Evolutionary conservation across 1,140 invertebrate species (phyloP), one percentile per base, ranked within the genome.

Genomic region (Asobara japonica): DNA sequence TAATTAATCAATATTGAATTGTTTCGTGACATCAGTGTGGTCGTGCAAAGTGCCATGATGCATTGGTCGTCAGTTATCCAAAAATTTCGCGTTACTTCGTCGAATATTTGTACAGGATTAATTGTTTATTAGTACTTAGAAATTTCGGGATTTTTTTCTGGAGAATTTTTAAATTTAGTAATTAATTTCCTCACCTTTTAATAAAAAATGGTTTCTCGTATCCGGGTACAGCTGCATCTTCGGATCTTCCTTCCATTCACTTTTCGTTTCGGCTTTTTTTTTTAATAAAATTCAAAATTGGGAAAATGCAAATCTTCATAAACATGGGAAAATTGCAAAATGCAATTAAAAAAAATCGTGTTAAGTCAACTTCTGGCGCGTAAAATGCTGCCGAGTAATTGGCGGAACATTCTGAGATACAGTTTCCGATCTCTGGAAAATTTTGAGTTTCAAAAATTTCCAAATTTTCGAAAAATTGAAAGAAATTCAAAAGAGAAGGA

Each of bases 41-140:
- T 73, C 73, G 84, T 87, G 84, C 83, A 83, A 82, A 71, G 82
- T 87, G 83, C 83, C 80, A 78, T 76, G 77, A 78, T 76, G 77
- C 79, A 77, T 85, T 83, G 80, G 76, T 79, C 72, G 68, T 45
- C 70, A 18, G 51, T 56, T 22, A 16, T 45, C 36, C n/a, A 36
- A 18, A 13, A 48, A 64, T 69, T 18, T 69, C 65, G 18, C 41
- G 41, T 16, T 13, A 18, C 3, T 45, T 45, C 41, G 18, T 16
- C n/a, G n/a, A 2, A 38, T 13, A 38, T 38, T 13, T 45, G n/a
- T 6, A 45, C n/a, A 45, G n/a, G n/a, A 18, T 45, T 45, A 13
- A 45, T 67, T 70, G 61, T 69, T 56, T 22, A 56, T 25, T 3
- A 10, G 20, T 36, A 36, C 31, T 36, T 5, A 6, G 11, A 36